Evolutionary conservation across 2,888 invertebrate species (phyloP).

Genomic region (Prosopocoilus inquinatus): DNA sequence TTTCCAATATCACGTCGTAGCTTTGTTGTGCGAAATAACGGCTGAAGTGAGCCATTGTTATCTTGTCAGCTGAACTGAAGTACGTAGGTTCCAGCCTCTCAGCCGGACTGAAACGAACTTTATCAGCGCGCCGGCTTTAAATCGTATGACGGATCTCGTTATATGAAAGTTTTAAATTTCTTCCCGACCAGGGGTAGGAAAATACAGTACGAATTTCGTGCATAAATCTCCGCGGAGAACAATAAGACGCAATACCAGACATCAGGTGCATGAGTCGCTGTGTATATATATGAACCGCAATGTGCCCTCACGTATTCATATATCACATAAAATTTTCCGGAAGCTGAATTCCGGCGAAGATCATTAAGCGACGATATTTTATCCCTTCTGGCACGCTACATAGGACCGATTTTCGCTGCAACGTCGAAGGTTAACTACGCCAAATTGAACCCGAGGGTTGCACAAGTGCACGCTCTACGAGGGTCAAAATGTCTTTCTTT

Average conservation of each 20-base stretch:
- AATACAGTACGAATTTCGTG: no score
- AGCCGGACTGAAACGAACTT: conserved; percentile 16
- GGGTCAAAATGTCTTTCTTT: conserved; percentile 22
- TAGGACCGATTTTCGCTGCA: not conserved
- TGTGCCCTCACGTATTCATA: conserved; percentile 28
- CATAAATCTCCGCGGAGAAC: no score
- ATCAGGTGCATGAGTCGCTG: conserved; percentile 14
- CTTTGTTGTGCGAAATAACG: conserved; percentile 47
- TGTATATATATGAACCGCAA: conserved; percentile 14
- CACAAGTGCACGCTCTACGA: conserved; percentile 5
- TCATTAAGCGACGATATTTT: conserved; percentile 10
- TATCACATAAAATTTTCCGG: conserved; percentile 17
- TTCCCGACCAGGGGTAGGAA: no score
- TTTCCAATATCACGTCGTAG: conserved; percentile 49
- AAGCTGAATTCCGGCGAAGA: conserved; percentile 15
- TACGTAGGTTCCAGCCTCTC: conserved; percentile 17
- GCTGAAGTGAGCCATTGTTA: conserved; percentile 46
- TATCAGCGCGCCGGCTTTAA: conserved; percentile 19
- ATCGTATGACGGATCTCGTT: conserved; percentile 12
- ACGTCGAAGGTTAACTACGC: conserved; percentile 7
- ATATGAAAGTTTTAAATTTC: not conserved
- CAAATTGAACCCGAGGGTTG: conserved; percentile 12
- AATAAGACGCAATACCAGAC: conserved; percentile 5
- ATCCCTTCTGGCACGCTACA: not conserved
- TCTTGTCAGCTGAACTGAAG: conserved; percentile 38